Conservation (phyloP, 2,113 vertebrate species). For the Carassius gibelio region DNA sequence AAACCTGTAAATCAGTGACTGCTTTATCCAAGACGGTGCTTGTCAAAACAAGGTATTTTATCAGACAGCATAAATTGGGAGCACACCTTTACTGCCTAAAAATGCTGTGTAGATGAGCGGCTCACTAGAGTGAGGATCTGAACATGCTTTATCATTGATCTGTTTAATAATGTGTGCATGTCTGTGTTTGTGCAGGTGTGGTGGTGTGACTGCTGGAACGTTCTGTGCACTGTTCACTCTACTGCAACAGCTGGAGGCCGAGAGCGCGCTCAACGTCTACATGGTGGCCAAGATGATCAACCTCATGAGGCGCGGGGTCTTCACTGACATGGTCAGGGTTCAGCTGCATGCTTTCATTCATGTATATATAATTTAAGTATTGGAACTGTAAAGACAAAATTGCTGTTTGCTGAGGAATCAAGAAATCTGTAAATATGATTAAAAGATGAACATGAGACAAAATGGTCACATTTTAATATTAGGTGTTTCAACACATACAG, state of each 20-base stretch:
- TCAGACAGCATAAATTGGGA: neutral
- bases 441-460: too few species aligned
- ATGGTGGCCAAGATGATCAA: conserved; percentile 91
- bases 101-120: neutral
- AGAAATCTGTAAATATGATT: too few species aligned
- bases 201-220: conserved; percentile 88
- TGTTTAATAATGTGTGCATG: neutral
- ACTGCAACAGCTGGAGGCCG: conserved; percentile 86
- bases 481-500: too few species aligned
- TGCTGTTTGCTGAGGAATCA: too few species aligned
- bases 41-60: neutral
- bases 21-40: neutral
- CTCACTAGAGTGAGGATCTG: neutral
- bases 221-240: conserved; percentile 89
- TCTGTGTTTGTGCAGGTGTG: conserved; percentile 74
- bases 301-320: conserved; percentile 90
- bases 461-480: too few species aligned
- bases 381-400: too few species aligned
- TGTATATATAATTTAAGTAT: too few species aligned
- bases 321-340: conserved; percentile 86
- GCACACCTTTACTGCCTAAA: neutral
- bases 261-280: conserved; percentile 88
- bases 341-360: neutral
- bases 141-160: neutral
- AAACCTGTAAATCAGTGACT: too few species aligned